These are phyloP conservation scores for Hypomecis atomaria DNA, from an alignment of 2,888 invertebrate species.

Conservation along the genomic window DNA sequence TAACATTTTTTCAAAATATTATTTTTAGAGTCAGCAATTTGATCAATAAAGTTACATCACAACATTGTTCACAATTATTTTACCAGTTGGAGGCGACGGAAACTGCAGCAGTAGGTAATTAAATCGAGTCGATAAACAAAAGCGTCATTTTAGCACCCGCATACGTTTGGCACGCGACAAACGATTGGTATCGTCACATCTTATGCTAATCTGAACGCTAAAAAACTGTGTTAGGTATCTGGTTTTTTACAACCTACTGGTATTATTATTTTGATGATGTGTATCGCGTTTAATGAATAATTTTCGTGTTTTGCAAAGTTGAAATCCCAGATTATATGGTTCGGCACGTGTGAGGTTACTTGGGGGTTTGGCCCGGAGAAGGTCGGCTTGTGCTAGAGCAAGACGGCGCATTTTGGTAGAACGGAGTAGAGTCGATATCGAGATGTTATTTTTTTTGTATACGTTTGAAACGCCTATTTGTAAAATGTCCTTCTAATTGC, in stretches of 20 bases:
- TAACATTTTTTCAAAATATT: no score
- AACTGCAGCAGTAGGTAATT: no score
- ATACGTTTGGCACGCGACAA: slow-evolving; percentile 23
- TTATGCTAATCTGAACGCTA: slow-evolving; percentile 13
- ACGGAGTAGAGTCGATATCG: no score
- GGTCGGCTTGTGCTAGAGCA: not conserved
- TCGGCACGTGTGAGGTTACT: slow-evolving; percentile 5
- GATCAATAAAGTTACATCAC: no score
- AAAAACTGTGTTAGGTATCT: slow-evolving; percentile 21
- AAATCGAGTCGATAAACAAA: no score
- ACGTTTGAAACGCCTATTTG: no score
- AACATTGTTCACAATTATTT: no score
- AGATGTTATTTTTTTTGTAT: no score
- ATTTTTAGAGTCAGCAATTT: no score
- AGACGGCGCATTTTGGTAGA: not conserved
- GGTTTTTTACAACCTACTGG: slow-evolving; percentile 5
- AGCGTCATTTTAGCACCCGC: slow-evolving; percentile 21
- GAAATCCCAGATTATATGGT: slow-evolving; percentile 20
- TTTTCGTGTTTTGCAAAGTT: slow-evolving; percentile 15
- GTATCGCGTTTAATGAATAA: slow-evolving; percentile 11
- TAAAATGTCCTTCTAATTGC: no score
- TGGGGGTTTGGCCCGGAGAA: not conserved
- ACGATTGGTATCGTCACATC: not conserved
- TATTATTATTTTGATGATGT: slow-evolving; percentile 29
- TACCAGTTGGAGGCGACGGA: no score